A percentile compares a stretch with the other conserved stretches of the same genome.
phyloP scores from a whole-genome alignment of 2,113 vertebrate genomes.

The Sphaerodactylus townsendi region DNA sequence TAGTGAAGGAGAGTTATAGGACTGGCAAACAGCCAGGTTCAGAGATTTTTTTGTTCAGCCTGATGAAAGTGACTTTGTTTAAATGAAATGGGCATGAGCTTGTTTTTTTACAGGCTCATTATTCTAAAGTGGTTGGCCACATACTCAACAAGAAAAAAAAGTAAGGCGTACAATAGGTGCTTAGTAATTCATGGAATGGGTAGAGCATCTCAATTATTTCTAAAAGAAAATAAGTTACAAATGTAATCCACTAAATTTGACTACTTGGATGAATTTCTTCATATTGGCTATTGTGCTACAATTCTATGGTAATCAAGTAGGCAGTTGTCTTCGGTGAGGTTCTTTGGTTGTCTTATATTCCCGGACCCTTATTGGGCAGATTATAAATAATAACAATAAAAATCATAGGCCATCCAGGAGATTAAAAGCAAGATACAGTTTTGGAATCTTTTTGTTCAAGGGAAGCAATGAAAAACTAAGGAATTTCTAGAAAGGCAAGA shows the following conservation, averaged over 20 bases:
- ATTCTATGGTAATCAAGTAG: background rate
- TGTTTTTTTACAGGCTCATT: background rate
- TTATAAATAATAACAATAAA: conserved; percentile 18
- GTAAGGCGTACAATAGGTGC: too few relatives aligned
- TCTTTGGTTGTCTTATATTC: background rate
- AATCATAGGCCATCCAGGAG: conserved; percentile 31
- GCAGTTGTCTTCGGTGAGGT: accelerated
- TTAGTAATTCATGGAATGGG: background rate
- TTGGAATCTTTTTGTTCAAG: conserved; percentile 39
- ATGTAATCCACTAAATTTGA: background rate
- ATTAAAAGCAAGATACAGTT: conserved; percentile 10
- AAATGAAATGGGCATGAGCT: background rate
- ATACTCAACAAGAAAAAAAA: background rate
- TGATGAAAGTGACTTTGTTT: background rate
- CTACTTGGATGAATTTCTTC: background rate
- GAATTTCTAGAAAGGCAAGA: conserved; percentile 1
- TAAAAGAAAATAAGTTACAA: background rate
- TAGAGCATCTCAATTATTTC: background rate
- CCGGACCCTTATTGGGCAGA: background rate
- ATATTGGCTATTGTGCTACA: background rate
- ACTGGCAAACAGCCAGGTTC: background rate
- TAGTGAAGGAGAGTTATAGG: background rate
- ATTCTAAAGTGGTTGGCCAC: background rate
- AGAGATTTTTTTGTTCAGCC: too few relatives aligned
- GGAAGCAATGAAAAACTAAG: background rate